Conservation (phyloP, 1,140 invertebrate species). For the Cydia fagiglandana region DNA sequence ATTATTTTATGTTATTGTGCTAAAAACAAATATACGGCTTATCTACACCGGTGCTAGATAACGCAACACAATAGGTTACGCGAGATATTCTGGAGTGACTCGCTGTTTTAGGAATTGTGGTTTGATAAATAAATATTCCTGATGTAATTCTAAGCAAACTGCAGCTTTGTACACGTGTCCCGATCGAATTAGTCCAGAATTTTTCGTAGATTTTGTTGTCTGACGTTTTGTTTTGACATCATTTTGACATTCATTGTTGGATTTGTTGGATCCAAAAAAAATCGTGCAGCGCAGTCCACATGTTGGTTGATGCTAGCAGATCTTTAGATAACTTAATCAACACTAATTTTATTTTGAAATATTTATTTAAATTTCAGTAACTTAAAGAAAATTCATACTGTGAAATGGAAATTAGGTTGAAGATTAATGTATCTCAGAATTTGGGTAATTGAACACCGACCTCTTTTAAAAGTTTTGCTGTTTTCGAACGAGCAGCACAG, state of each 20-base stretch:
- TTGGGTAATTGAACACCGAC: too few relatives aligned
- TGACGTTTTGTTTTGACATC: conserved; percentile 35
- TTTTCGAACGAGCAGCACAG: neutral
- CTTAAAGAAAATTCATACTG: too few relatives aligned
- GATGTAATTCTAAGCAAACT: conserved; percentile 46
- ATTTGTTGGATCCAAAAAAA: neutral
- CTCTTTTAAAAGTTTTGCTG: too few relatives aligned
- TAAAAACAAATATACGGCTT: conserved; percentile 3
- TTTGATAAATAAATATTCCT: conserved; percentile 38
- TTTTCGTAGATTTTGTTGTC: conserved; percentile 43
- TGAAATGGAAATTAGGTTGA: too few relatives aligned
- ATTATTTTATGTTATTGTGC: conserved; percentile 1
- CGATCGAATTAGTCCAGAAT: conserved; percentile 64
- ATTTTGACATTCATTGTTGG: neutral
- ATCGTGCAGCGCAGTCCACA: neutral
- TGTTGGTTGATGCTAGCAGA: neutral
- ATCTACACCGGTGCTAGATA: conserved; percentile 6
- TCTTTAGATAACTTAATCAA: neutral
- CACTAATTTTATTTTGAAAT: too few relatives aligned
- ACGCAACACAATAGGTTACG: neutral
- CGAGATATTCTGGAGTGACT: neutral
- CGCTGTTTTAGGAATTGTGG: conserved; percentile 33
- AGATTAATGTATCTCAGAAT: too few relatives aligned
- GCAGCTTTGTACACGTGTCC: conserved; percentile 67
- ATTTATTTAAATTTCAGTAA: too few relatives aligned